Conservation (phyloP, 2,888 invertebrate species). For the Ornithoptera alexandrae region DNA sequence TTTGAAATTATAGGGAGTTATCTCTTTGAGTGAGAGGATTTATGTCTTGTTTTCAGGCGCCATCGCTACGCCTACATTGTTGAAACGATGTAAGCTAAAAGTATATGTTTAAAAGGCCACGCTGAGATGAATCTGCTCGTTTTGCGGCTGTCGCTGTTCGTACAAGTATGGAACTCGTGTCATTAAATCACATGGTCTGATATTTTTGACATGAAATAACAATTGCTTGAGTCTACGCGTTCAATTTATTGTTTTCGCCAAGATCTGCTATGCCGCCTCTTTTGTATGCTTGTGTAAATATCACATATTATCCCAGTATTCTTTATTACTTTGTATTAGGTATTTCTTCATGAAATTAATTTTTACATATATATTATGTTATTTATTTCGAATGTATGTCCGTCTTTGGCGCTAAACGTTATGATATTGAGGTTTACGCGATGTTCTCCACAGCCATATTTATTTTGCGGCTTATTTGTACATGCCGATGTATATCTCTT, state of each 20-base stretch:
- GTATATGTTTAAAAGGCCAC: slow-evolving; percentile 74
- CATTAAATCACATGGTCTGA: slow-evolving; percentile 69
- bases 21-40: slow-evolving; percentile 41
- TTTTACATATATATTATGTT: neutral
- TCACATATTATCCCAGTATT: slow-evolving; percentile 44
- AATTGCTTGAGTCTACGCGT: slow-evolving; percentile 52
- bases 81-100: slow-evolving; percentile 57
- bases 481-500: slow-evolving; percentile 24
- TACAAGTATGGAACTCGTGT: slow-evolving; percentile 61
- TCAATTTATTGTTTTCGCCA: slow-evolving; percentile 56
- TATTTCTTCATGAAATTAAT: neutral
- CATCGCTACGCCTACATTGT: slow-evolving; percentile 66
- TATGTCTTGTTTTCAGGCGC: slow-evolving; percentile 54
- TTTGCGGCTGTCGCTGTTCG: slow-evolving; percentile 44
- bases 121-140: slow-evolving; percentile 67
- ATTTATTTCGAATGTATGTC: neutral
- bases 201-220: slow-evolving; percentile 64
- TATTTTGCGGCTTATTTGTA: slow-evolving; percentile 25
- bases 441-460: slow-evolving; percentile 8
- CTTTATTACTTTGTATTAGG: slow-evolving; percentile 17
- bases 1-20: slow-evolving; percentile 19
- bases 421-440: neutral
- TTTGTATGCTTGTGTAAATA: slow-evolving; percentile 49
- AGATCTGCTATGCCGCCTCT: slow-evolving; percentile 47
- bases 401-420: neutral